phyloP scores from a whole-genome alignment of 2,888 invertebrate genomes.

The Morpho achilles region DNA sequence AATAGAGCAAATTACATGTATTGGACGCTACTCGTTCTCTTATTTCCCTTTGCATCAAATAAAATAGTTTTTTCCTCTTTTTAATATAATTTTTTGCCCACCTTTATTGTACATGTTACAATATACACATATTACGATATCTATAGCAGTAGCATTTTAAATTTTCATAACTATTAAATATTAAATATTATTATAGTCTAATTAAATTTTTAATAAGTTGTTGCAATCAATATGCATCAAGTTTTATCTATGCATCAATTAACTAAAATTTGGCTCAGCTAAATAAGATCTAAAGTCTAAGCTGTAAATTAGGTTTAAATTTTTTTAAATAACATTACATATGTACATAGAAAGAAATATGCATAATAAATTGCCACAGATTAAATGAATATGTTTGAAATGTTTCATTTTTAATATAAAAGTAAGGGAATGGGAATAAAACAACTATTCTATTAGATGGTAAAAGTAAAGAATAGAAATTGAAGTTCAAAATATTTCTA shows the following conservation, averaged over 20 bases:
- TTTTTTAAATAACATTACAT: not conserved
- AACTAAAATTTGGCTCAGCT: not conserved
- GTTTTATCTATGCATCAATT: not conserved
- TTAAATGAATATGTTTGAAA: no score
- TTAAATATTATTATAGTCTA: not conserved
- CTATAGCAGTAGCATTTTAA: not conserved
- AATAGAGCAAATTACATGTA: constrained; percentile 57
- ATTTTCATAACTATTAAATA: not conserved
- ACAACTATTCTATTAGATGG: no score
- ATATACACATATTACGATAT: not conserved
- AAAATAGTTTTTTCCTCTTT: constrained; percentile 2
- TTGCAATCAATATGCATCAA: not conserved
- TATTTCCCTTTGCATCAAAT: constrained; percentile 49
- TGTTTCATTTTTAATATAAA: no score
- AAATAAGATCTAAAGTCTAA: constrained; percentile 5
- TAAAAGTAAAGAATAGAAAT: no score
- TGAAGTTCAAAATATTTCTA: no score
- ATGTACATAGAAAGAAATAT: not conserved
- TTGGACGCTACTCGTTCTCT: constrained; percentile 41
- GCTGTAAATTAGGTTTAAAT: not conserved
- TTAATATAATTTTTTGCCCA: constrained; percentile 2
- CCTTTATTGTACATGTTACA: constrained; percentile 3
- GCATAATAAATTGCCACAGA: no score
- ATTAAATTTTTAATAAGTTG: not conserved
- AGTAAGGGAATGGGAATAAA: no score